Evolutionary conservation across 2,113 vertebrate species (phyloP).

Genomic region (Guaruba guarouba): DNA sequence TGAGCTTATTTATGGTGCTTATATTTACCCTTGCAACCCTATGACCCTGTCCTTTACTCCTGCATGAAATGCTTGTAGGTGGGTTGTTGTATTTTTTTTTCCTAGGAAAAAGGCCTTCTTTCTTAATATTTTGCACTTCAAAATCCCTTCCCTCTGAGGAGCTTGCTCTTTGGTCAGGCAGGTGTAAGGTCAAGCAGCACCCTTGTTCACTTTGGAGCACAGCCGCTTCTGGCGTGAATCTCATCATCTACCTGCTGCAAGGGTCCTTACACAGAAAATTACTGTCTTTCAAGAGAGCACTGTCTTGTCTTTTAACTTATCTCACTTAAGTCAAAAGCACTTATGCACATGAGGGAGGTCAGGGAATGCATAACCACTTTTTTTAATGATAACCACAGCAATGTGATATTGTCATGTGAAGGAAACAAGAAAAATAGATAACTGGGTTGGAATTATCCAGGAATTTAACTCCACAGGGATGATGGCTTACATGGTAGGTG

Average conservation of each 20-base stretch:
- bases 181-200: not conserved
- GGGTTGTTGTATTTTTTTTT: not conserved
- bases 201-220: not conserved
- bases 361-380: not conserved
- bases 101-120: not conserved
- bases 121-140: not conserved
- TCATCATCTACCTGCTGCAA: not conserved
- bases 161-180: not conserved
- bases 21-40: not conserved
- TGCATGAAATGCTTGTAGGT: not conserved
- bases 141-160: not conserved
- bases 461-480: not conserved
- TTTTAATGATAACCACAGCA: not conserved
- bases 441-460: not conserved
- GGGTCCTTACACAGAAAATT: not conserved
- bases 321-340: not conserved
- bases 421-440: constrained; percentile 9
- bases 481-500: not conserved
- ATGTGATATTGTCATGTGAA: not conserved
- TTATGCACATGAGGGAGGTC: not conserved
- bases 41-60: not conserved
- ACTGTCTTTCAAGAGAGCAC: not conserved
- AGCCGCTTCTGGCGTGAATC: not conserved
- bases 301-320: not conserved
- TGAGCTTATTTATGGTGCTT: not conserved